Evolutionary conservation across 2,797 vertebrate species (phyloP), one percentile per base, ranked within the genome.

Genomic region (Acanthis flammea): DNA sequence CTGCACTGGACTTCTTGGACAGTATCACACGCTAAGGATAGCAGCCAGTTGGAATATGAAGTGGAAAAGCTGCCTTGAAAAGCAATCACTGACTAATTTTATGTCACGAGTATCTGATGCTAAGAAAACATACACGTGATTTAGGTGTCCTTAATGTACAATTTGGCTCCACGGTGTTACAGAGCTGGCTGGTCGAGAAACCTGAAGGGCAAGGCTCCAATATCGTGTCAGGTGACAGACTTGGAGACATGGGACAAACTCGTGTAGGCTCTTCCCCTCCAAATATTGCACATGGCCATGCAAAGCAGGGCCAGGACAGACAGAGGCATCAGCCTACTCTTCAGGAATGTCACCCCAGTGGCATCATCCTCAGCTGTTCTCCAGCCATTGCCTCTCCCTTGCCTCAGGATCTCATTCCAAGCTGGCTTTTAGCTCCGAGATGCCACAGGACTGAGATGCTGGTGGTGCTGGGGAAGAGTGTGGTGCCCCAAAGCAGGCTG

Each of bases 51-150:
- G 96, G 95, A 96, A 95, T 88, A 71, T 0, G 7, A 90, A 96
- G 92, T 94, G 95, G 95, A 96, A 97, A 97, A 94, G 87, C 79
- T 86, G 91, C 88, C 86, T 73, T 90, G 86, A 79, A 97, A 96
- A 96, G 84, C 78, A 92, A 86, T 76, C 95, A 95, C 73, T 92
- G 85, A 94, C 91, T 92, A 90, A 95, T 94, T 95, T 91, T 95
- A 75, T 92, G 82, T 91, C 94, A 95, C 14, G 23, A 94, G 90
- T 81, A 91, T 88, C 91, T 94, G 82, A 80, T 76, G 62, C 87
- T 90, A 78, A 87, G 85, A 90, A 91, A 91, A 83, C n/a, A 70
- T 1, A 54, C 14, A 41, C 33, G 57, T 55, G 86, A 86, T 91
- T 86, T 81, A 94, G 88, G 53, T 44, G 70, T 76, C 76, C 86